Evolutionary conservation across 53 echinoderm and acorn worm species (phyloP), one percentile per base, ranked within the genome.

Genomic region (Actinopyga echinites): DNA sequence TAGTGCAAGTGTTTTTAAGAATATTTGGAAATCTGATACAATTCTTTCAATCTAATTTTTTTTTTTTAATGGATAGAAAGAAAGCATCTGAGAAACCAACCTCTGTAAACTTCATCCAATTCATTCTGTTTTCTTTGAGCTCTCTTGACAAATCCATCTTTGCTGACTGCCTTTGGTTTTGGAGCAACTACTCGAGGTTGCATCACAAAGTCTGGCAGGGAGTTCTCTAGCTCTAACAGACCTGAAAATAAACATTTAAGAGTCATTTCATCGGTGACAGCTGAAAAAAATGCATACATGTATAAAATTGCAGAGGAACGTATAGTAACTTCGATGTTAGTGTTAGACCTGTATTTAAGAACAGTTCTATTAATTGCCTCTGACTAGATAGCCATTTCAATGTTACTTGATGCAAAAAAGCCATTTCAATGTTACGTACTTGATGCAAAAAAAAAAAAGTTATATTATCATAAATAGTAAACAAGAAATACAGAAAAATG

Each of bases 191-290:
- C 90, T 26, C 97, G 74, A 15, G 97, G 97, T 71, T 96, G 97
- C 60, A 94, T 92, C 15, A 96, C 97, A 86, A 94, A 96, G 85
- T 94, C 97, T 63, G 97, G 97, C 29, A 96, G 80, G 8, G 94
- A 94, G 61, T 86, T 88, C 77, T 96, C 97, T 45, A 96, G 83
- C 85, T 96, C 94, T 5, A 96, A 66, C 56, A 96, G 68, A 59
- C 97, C 97, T 96, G 66, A 56, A 32, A 75, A 9, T 25, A 62
- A 83, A 60, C 30, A 3, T 28, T 57, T 30, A 30, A 52, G 75
- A 13, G 40, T 21, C 25, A 52, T 23, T 54, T 21, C 24, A 19
- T 28, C 6, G 59, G 26, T 59, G 15, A 59, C 6, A 5, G 15
- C 59, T 54, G 55, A 12, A 11, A 54, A 54, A 54, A n/a, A n/a